These are phyloP conservation scores for Ateles fusciceps DNA, from an alignment of 2,797 vertebrate genomes.

Conservation along the genomic window DNA sequence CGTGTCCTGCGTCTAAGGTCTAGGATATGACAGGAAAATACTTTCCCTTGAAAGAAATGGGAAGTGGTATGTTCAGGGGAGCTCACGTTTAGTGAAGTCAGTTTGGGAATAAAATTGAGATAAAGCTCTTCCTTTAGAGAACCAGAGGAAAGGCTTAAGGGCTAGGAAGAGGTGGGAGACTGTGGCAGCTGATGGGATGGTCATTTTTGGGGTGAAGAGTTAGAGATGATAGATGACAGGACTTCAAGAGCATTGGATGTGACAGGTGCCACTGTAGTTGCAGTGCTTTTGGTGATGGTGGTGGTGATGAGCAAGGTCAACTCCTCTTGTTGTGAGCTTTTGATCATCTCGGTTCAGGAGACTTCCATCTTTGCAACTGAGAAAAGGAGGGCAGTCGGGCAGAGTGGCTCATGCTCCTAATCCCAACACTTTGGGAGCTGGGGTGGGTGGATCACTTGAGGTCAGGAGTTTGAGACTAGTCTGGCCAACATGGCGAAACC, in stretches of 20 bases:
- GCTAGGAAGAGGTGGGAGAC: background rate
- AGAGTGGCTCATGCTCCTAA: no score
- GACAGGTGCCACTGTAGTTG: background rate
- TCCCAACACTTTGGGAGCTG: no score
- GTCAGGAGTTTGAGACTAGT: no score
- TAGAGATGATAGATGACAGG: background rate
- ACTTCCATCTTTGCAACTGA: background rate
- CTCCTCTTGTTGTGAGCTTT: background rate
- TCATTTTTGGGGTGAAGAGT: background rate
- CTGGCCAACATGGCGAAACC: no score
- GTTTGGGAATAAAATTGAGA: background rate
- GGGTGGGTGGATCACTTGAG: no score
- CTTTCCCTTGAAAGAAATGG: background rate
- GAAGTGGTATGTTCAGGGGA: background rate
- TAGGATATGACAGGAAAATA: background rate
- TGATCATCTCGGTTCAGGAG: background rate
- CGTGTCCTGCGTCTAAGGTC: background rate
- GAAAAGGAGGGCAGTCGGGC: background rate
- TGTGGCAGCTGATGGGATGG: no score
- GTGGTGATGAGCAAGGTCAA: background rate
- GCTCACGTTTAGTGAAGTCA: background rate
- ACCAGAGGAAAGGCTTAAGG: background rate
- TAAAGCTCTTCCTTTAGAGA: background rate
- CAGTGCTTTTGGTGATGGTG: background rate
- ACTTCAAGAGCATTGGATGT: background rate